Base-by-base conservation (phyloP, 2,888 invertebrate genomes). In the Scelioninae gen. 1 region DNA sequence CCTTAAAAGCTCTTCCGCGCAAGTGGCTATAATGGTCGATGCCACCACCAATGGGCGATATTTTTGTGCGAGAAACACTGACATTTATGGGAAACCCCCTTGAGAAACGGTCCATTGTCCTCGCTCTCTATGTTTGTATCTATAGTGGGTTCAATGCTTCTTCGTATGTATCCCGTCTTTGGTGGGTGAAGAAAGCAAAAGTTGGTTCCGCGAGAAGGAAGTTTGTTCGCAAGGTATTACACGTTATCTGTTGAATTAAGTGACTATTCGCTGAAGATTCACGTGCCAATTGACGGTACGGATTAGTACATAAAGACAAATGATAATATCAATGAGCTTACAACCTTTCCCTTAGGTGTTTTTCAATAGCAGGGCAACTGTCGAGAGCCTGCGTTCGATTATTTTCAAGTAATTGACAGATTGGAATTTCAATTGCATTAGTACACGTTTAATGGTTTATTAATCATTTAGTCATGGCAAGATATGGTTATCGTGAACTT, bases 41-140 rank as follows among this genome's bases (percentile, higher is more conserved):
- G n/a, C n/a, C n/a, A n/a, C n/a, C n/a, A n/a, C n/a, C n/a, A n/a
- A n/a, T n/a, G n/a, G n/a, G n/a, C n/a, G n/a, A n/a, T n/a, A n/a
- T n/a, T n/a, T n/a, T n/a, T n/a, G n/a, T n/a, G n/a, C n/a, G n/a
- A n/a, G n/a, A n/a, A n/a, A n/a, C n/a, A n/a, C n/a, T n/a, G n/a
- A n/a, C n/a, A n/a, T n/a, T n/a, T n/a, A n/a, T n/a, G n/a, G n/a
- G n/a, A n/a, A n/a, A n/a, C n/a, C n/a, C n/a, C n/a, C n/a, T n/a
- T n/a, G n/a, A n/a, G n/a, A n/a, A n/a, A 34, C 83, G 77, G 83
- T 80, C 80, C 80, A 84, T 84, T 84, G 83, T 84, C 80, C 80
- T 79, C 77, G 68, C 62, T 55, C 74, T 51, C 74, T 77, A 74
- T 80, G 76, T 80, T 84, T 77, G 77, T 65, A 77, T 77, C 77